Conservation (phyloP, 2,888 invertebrate species). For the Tiliacea citrago region DNA sequence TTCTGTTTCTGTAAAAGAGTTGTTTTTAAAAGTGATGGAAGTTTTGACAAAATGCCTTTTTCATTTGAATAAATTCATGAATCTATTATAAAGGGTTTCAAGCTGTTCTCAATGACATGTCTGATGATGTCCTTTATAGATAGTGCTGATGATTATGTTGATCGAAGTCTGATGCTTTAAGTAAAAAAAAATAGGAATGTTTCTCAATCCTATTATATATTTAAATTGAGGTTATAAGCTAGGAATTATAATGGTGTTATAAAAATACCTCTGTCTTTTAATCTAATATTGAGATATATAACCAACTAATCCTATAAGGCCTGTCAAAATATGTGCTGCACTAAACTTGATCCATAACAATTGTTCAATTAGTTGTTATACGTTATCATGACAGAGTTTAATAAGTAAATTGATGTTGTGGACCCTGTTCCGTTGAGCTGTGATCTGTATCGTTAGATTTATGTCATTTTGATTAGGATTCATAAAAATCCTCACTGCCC, state of each 20-base stretch:
- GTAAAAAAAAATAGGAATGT: background rate
- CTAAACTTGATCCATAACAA: background rate
- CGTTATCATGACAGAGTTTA: slow-evolving; percentile 22
- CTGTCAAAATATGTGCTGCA: slow-evolving; percentile 15
- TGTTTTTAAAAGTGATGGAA: too few species aligned
- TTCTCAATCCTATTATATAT: background rate
- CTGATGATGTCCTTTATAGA: background rate
- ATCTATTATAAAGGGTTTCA: background rate
- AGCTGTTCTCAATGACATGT: background rate
- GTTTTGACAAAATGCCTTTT: background rate
- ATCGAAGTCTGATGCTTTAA: background rate
- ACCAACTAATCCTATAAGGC: background rate
- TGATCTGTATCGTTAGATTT: background rate
- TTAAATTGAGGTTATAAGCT: background rate
- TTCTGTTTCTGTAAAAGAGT: background rate
- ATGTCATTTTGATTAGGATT: background rate
- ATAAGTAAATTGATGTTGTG: slow-evolving; percentile 38
- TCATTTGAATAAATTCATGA: too few species aligned
- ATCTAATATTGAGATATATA: background rate
- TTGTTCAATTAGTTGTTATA: slow-evolving; percentile 30
- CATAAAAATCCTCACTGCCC: background rate
- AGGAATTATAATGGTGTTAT: background rate
- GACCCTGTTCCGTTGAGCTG: slow-evolving; percentile 9
- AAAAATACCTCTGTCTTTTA: background rate
- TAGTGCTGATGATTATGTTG: background rate